Conservation (phyloP, 2,113 vertebrate species). For the Pachypanchax playfairii region DNA sequence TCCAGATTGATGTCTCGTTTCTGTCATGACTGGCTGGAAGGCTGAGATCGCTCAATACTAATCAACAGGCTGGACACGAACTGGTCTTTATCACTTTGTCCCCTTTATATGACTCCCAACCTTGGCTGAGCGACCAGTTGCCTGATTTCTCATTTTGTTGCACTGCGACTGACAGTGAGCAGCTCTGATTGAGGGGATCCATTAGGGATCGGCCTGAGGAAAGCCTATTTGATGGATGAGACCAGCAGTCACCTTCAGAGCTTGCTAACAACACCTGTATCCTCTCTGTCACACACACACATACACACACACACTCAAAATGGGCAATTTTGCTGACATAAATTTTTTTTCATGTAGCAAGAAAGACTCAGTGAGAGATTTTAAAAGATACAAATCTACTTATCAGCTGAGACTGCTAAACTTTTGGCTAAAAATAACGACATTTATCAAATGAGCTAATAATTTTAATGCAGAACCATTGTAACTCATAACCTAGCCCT, state of each 20-base stretch:
- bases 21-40: slow-evolving; percentile 62
- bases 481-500: no score
- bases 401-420: slow-evolving; percentile 25
- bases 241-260: slow-evolving; percentile 97
- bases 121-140: slow-evolving; percentile 76
- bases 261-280: slow-evolving; percentile 94
- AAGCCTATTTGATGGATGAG: slow-evolving; percentile 97
- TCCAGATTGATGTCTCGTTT: slow-evolving; percentile 67
- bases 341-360: slow-evolving; percentile 46
- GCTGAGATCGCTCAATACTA: slow-evolving; percentile 73
- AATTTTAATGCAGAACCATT: no score
- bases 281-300: slow-evolving; percentile 90
- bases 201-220: slow-evolving; percentile 98
- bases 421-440: slow-evolving; percentile 24
- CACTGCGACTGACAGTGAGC: slow-evolving; percentile 77
- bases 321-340: slow-evolving; percentile 89
- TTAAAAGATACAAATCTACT: slow-evolving; percentile 38
- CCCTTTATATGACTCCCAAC: slow-evolving; percentile 80
- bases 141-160: slow-evolving; percentile 80
- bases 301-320: slow-evolving; percentile 68
- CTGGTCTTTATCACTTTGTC: slow-evolving; percentile 81
- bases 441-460: no score
- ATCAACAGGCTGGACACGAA: slow-evolving; percentile 79
- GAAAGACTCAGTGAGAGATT: slow-evolving; percentile 26
- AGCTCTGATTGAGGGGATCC: slow-evolving; percentile 94